Evolutionary conservation across 2,113 vertebrate species (phyloP), one percentile per base, ranked within the genome.

Genomic region (Cheilinus undulatus): DNA sequence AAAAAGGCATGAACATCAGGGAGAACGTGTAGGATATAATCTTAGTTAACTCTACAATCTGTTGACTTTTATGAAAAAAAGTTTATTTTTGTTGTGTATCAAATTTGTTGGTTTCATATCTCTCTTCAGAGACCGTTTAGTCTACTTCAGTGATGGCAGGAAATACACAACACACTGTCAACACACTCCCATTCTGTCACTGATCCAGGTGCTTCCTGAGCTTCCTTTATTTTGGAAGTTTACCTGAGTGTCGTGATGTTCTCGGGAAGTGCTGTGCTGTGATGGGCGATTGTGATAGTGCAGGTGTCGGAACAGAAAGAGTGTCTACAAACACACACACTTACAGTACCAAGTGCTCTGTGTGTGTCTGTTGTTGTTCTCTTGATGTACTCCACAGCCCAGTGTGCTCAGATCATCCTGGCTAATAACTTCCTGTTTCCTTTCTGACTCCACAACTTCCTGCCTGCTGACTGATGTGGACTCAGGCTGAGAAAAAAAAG

Each of bases 351-450:
- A 85, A 62, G 45, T 79, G 82, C 49, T 11, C 42, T 36, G 56
- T 67, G 69, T 67, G 32, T 28, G 49, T 71, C 51, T 81, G 79
- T 82, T 83, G 73, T 88, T 86, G 83, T 92, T 84, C 65, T 81
- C 86, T 88, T 89, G 87, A 89, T 91, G 87, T 91, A 90, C 91
- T 92, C 88, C 65, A 69, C 72, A 91, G 80, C 76, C 60, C 89
- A 87, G 76, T 68, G 59, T 83, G 80, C 78, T 90, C 84, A 93
- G 80, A 91, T 90, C 90, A 88, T 84, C 84, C 84, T 64, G 58
- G 86, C 91, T 91, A 91, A 93, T 90, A 88, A 91, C 83, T 94
- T 93, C 91, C 92, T 90, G 71, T 81, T 92, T 94, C 92, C 91
- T 90, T 86, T 83, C 89, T 77, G 72, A 77, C 86, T 88, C 82